These are phyloP conservation scores for Porites lutea DNA, from an alignment of 64 coral and sea anemone genomes.

Conservation along the genomic window DNA sequence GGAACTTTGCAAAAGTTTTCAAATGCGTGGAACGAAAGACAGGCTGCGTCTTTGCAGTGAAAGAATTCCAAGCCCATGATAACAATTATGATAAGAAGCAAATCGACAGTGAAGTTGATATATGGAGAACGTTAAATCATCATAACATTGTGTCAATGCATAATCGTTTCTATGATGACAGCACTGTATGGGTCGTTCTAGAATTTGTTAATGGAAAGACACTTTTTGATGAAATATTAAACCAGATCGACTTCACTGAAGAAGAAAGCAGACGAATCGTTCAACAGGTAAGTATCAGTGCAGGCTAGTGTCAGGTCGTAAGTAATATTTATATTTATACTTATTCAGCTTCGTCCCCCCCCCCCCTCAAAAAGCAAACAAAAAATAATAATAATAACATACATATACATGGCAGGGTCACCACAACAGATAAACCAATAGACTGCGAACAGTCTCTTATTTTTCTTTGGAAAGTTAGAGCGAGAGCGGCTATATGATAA, in stretches of 20 bases:
- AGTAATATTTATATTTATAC: too few relatives aligned
- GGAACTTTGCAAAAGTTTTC: slow-evolving; percentile 88
- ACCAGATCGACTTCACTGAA: slow-evolving; percentile 67
- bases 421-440: too few relatives aligned
- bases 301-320: not conserved
- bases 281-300: slow-evolving; percentile 66
- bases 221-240: slow-evolving; percentile 87
- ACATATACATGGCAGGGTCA: too few relatives aligned
- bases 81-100: slow-evolving; percentile 47
- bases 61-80: slow-evolving; percentile 65
- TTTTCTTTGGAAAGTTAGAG: too few relatives aligned
- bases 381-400: too few relatives aligned
- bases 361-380: too few relatives aligned
- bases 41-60: slow-evolving; percentile 67
- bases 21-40: slow-evolving; percentile 81
- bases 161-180: slow-evolving; percentile 47
- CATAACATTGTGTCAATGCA: slow-evolving; percentile 81
- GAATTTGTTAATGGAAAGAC: slow-evolving; percentile 84
- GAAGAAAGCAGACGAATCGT: slow-evolving; percentile 73
- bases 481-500: too few relatives aligned
- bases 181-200: slow-evolving; percentile 73
- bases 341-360: too few relatives aligned
- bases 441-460: too few relatives aligned
- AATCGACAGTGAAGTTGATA: slow-evolving; percentile 80
- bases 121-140: slow-evolving; percentile 82